Evolutionary conservation across 2,888 invertebrate genomes (phyloP).

Genomic region (Mechanitis messenoides): DNA sequence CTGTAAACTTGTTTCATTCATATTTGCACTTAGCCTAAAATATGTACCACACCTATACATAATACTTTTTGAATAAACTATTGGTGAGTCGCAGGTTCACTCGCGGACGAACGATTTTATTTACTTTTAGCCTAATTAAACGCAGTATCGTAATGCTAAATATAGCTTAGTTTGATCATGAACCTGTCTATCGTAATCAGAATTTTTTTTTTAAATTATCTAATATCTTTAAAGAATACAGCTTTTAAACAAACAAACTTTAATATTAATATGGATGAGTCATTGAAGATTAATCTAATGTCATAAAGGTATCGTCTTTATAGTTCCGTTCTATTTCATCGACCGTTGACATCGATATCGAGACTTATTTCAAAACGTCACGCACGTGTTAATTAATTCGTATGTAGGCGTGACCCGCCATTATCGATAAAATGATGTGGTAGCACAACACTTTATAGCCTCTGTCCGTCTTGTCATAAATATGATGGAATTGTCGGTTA

Average conservation of each 20-base stretch:
- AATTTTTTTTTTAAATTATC: too few species aligned
- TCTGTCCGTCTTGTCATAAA: slow-evolving; percentile 56
- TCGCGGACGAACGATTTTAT: too few species aligned
- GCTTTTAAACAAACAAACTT: too few species aligned
- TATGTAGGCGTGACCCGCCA: slow-evolving; percentile 66
- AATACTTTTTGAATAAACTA: too few species aligned
- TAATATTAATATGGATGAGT: slow-evolving; percentile 40
- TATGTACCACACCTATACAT: slow-evolving; percentile 44
- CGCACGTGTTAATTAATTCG: slow-evolving; percentile 70
- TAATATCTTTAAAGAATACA: too few species aligned
- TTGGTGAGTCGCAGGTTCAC: too few species aligned
- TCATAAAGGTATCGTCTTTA: slow-evolving; percentile 61
- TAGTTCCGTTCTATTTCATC: slow-evolving; percentile 62
- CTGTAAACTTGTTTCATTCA: slow-evolving; percentile 36
- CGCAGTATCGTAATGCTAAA: too few species aligned
- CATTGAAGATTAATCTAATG: slow-evolving; percentile 59
- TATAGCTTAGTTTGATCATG: too few species aligned
- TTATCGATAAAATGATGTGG: slow-evolving; percentile 71
- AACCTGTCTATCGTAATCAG: too few species aligned
- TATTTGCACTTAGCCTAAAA: slow-evolving; percentile 34
- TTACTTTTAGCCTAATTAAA: too few species aligned
- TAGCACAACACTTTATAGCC: slow-evolving; percentile 66
- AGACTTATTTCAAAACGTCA: slow-evolving; percentile 60
- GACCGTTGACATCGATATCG: slow-evolving; percentile 59
- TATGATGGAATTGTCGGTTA: slow-evolving; percentile 21